Conservation (phyloP, 2,797 vertebrate genomes). For the Propithecus deckenii region DNA sequence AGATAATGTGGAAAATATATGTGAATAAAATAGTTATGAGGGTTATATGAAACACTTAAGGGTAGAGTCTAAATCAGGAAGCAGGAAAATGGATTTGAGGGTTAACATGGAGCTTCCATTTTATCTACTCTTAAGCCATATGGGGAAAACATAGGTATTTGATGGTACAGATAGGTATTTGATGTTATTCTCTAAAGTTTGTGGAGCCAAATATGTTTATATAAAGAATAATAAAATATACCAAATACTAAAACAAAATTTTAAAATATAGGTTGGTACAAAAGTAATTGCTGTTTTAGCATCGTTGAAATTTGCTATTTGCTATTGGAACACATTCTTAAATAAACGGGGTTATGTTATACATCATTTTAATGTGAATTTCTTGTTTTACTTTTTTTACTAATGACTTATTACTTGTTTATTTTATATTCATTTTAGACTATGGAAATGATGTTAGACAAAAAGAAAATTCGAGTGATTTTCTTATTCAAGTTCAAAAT, state of each 20-base stretch:
- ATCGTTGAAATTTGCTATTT: too few species aligned
- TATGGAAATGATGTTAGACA: too few species aligned
- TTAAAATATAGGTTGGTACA: not conserved
- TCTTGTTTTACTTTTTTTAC: too few species aligned
- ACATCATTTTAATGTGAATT: too few species aligned
- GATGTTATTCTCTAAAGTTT: not conserved
- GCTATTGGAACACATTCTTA: too few species aligned
- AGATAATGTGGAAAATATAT: not conserved
- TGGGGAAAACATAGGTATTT: not conserved
- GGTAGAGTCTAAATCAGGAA: not conserved
- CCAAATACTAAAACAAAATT: not conserved
- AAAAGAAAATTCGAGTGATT: too few species aligned
- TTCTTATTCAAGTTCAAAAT: too few species aligned
- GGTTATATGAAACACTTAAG: not conserved
- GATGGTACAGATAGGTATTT: not conserved
- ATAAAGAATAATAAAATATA: not conserved
- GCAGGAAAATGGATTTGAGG: not conserved
- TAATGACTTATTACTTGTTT: too few species aligned
- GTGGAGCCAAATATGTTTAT: not conserved
- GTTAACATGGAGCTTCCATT: fast-evolving
- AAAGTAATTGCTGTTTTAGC: too few species aligned
- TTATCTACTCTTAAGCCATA: not conserved
- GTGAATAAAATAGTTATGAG: not conserved
- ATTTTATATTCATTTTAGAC: too few species aligned
- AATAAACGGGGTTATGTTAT: too few species aligned